Conservation (phyloP, 92 coral and sea anemone genomes). For the Muricea muricata region DNA sequence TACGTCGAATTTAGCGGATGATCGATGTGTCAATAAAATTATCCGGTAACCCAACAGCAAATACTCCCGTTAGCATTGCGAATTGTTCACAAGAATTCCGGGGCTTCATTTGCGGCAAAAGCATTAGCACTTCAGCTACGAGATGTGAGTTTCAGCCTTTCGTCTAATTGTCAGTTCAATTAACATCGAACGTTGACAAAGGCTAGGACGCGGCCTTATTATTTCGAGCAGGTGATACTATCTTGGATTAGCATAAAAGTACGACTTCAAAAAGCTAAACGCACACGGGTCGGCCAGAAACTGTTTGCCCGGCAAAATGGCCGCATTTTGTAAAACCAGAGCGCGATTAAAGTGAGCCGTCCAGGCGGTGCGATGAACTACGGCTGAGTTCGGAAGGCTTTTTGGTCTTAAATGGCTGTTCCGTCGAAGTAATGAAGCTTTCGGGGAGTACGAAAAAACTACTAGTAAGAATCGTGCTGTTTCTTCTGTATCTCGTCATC, state of each 20-base stretch:
- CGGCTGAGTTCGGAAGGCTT: not conserved
- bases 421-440: conserved; percentile 70
- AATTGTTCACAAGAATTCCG: not conserved
- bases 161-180: conserved; percentile 43
- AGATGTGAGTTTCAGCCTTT: not conserved
- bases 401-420: not conserved
- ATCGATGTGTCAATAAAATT: not conserved
- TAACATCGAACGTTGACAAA: conserved; percentile 34
- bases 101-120: not conserved
- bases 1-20: not conserved
- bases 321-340: not conserved
- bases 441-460: conserved; percentile 89
- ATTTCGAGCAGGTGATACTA: conserved; percentile 42
- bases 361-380: not conserved
- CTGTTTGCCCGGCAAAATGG: not conserved
- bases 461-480: conserved; percentile 81
- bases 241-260: conserved; percentile 39
- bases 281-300: not conserved
- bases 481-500: conserved; percentile 84
- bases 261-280: conserved; percentile 45
- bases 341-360: not conserved
- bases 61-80: not conserved
- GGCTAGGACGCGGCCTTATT: conserved; percentile 27
- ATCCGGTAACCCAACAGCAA: not conserved
- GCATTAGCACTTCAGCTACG: not conserved